These are phyloP conservation scores for Drosophila insularis DNA, from an alignment of 1,140 invertebrate species.

Conservation along the genomic window DNA sequence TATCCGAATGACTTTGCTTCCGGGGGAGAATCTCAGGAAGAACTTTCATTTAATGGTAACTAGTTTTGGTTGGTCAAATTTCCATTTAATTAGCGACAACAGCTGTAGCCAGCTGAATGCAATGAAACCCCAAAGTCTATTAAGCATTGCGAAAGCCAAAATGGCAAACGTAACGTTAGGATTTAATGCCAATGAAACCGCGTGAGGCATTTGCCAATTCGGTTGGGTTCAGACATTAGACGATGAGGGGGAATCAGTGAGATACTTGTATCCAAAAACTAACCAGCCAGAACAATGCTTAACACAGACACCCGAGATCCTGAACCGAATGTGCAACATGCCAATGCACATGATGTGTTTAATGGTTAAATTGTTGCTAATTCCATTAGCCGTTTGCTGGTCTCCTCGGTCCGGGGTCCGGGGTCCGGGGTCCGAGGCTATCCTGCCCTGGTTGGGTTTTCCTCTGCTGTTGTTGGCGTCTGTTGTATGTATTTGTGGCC, in stretches of 20 bases:
- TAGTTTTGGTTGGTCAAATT: constrained; percentile 38
- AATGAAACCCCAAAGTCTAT: constrained; percentile 75
- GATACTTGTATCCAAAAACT: constrained; percentile 49
- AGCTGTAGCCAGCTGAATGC: constrained; percentile 46
- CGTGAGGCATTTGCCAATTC: constrained; percentile 39
- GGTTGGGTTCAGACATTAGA: not conserved
- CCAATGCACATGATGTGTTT: constrained; percentile 80
- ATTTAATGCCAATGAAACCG: constrained; percentile 72
- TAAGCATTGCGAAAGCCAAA: constrained; percentile 69
- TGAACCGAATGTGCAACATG: constrained; percentile 62
- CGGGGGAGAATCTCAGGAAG: not conserved
- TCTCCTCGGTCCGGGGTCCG: constrained; percentile 30
- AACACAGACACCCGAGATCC: not conserved
- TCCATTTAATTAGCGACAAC: constrained; percentile 66
- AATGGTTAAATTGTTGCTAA: constrained; percentile 81
- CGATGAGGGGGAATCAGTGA: not conserved
- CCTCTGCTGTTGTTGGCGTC: constrained; percentile 20
- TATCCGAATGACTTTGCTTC: constrained; percentile 13
- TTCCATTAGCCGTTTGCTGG: constrained; percentile 71
- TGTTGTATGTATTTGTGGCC: constrained; percentile 58
- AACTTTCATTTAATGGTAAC: constrained; percentile 16
- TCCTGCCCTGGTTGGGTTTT: constrained; percentile 2
- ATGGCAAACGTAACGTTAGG: constrained; percentile 50
- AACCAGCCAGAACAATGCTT: constrained; percentile 59
- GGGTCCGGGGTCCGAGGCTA: not conserved